Conservation (phyloP, 92 coral and sea anemone genomes). For the Epizoanthus scotinus region DNA sequence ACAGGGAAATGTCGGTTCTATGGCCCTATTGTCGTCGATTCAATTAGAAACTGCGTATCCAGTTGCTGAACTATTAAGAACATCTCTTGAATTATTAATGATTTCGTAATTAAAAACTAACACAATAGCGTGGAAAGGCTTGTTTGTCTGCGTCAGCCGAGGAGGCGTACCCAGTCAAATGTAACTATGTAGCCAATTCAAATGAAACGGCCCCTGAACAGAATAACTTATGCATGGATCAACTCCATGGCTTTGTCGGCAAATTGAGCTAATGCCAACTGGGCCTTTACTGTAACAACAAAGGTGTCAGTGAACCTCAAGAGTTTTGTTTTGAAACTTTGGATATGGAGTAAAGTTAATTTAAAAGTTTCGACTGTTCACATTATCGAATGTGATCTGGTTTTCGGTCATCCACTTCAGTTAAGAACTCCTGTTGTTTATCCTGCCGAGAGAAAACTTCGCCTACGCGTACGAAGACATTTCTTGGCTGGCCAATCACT, state of each 20-base stretch:
- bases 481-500: conserved; percentile 36
- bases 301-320: conserved; percentile 37
- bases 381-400: neutral
- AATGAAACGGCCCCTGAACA: conserved; percentile 35
- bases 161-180: conserved; percentile 47
- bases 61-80: conserved; percentile 48
- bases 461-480: conserved; percentile 19
- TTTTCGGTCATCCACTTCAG: neutral
- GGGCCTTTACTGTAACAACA: conserved; percentile 32
- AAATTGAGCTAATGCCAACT: conserved; percentile 21
- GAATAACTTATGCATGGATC: conserved; percentile 39
- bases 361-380: neutral
- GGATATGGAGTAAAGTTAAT: neutral
- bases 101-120: conserved; percentile 58
- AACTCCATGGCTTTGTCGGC: conserved; percentile 42
- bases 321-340: conserved; percentile 31
- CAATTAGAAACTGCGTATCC: conserved; percentile 67
- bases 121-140: conserved; percentile 44
- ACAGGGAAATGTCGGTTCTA: conserved; percentile 57
- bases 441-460: neutral
- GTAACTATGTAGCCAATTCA: conserved; percentile 73
- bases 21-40: conserved; percentile 48
- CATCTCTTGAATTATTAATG: conserved; percentile 59
- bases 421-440: neutral
- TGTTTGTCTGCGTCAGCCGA: conserved; percentile 31